Percentiles rank a stretch among this genome's conserved stretches.
These are phyloP conservation scores for Nipponia nippon DNA, from an alignment of 2,113 vertebrate genomes.

Conservation along the genomic window DNA sequence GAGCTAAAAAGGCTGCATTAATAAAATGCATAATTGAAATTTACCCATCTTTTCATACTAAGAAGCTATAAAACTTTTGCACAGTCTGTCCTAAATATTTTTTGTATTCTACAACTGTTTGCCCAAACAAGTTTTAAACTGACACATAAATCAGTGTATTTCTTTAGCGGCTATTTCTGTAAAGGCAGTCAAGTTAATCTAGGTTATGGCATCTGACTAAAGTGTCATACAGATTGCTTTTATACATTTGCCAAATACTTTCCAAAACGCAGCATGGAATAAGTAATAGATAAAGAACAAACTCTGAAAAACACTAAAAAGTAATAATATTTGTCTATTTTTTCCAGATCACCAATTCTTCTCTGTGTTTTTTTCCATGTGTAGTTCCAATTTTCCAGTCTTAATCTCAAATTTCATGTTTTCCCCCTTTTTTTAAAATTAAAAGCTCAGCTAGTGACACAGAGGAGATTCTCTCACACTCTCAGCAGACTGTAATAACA, in stretches of 20 bases:
- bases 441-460: not conserved
- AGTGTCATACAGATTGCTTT: not conserved
- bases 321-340: not conserved
- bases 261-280: not conserved
- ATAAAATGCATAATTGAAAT: slow-evolving; percentile 31
- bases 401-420: not conserved
- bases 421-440: not conserved
- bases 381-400: not conserved
- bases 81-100: not conserved
- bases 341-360: not conserved
- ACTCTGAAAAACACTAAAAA: not conserved
- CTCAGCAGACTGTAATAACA: not conserved
- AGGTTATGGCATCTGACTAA: not conserved
- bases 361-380: not conserved
- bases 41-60: not conserved
- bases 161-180: not conserved
- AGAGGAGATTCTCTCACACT: not conserved
- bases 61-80: not conserved
- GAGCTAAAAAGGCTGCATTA: not conserved
- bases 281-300: not conserved
- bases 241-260: slow-evolving; percentile 2
- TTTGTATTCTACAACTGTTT: not conserved
- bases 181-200: not conserved
- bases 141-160: not conserved
- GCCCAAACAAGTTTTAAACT: not conserved